These are phyloP conservation scores for Nephotettix cincticeps DNA, from an alignment of 1,140 invertebrate species.

Conservation along the genomic window DNA sequence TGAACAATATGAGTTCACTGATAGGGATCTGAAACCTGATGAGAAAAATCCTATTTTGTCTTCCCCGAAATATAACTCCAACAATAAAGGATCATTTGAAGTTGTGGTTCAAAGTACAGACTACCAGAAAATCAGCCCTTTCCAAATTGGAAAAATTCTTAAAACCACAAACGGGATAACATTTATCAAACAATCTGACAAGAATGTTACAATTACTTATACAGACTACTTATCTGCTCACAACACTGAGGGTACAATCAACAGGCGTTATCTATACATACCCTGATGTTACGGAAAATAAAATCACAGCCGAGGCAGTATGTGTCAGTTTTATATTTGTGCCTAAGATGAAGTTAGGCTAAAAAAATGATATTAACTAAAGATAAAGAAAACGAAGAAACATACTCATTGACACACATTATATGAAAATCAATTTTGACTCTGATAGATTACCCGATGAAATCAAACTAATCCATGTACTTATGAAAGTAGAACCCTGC, in stretches of 20 bases:
- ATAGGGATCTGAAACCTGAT: too few species aligned
- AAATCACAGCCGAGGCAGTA: neutral
- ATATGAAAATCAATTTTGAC: too few species aligned
- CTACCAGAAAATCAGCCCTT: neutral
- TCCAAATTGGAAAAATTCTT: neutral
- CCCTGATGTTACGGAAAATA: neutral
- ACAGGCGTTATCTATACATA: neutral
- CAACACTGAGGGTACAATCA: neutral
- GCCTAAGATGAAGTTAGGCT: neutral
- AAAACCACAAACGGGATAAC: neutral
- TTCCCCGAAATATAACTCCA: too few species aligned
- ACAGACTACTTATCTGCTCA: neutral
- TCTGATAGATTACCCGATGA: too few species aligned
- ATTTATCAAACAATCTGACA: neutral
- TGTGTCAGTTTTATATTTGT: neutral
- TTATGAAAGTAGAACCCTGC: too few species aligned
- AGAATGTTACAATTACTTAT: neutral
- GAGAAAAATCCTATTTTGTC: too few species aligned
- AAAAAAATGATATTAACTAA: neutral
- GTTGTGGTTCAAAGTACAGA: neutral
- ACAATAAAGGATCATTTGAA: constrained; percentile 13
- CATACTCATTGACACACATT: too few species aligned
- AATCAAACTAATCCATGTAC: too few species aligned
- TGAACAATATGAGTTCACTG: too few species aligned
- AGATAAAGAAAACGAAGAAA: too few species aligned